phyloP scores from a whole-genome alignment of 1,140 invertebrate genomes.

The Trichonephila clavipes region DNA sequence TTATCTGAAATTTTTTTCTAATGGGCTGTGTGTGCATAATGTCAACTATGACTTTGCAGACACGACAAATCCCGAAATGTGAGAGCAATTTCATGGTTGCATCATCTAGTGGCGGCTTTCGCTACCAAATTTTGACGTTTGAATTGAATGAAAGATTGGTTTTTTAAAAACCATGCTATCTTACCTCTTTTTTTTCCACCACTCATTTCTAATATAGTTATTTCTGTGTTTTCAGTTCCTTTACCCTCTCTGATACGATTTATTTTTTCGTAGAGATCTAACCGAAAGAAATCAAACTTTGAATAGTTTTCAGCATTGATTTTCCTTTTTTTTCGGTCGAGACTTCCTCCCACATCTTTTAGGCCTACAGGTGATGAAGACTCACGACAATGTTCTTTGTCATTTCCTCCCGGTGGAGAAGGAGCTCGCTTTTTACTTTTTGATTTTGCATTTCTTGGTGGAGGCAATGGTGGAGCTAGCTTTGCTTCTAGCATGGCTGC shows the following conservation, averaged over 20 bases:
- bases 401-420: constrained; percentile 46
- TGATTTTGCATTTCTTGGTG: constrained; percentile 39
- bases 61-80: no score
- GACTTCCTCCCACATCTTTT: constrained; percentile 53
- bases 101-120: no score
- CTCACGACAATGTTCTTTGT: constrained; percentile 13
- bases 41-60: no score
- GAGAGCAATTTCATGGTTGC: no score
- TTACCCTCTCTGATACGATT: constrained; percentile 4
- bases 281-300: constrained; percentile 74
- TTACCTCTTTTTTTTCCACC: constrained; percentile 61
- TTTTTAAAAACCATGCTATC: neutral
- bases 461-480: constrained; percentile 64
- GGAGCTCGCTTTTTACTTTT: constrained; percentile 59
- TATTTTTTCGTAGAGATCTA: constrained; percentile 74
- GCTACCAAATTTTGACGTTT: no score
- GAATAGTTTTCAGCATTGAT: constrained; percentile 57
- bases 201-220: constrained; percentile 32
- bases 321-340: constrained; percentile 56
- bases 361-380: constrained; percentile 47
- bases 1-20: no score
- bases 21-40: no score
- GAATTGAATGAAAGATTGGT: neutral
- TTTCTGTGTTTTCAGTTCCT: neutral
- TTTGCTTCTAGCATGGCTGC: constrained; percentile 68